These are phyloP conservation scores for Leucoraja erinaceus DNA, from an alignment of 2,113 vertebrate genomes.

Conservation along the genomic window DNA sequence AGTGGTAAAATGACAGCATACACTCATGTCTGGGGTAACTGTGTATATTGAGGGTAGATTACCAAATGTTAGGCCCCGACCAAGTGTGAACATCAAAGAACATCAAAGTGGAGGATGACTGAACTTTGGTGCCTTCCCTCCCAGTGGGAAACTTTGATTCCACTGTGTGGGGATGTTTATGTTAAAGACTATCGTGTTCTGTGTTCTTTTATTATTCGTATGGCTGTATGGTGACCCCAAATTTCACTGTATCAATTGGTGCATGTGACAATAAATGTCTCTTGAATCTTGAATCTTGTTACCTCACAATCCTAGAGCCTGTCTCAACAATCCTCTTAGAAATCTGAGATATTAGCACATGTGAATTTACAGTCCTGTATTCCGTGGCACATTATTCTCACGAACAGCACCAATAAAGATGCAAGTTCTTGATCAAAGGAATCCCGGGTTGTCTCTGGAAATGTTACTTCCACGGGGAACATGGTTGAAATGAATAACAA, in stretches of 20 bases:
- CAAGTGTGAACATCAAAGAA: too few species aligned
- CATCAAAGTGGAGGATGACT: too few species aligned
- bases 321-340: neutral
- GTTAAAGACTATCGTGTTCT: too few species aligned
- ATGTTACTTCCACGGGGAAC: neutral
- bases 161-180: too few species aligned
- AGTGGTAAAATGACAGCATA: neutral
- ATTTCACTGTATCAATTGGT: too few species aligned
- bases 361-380: neutral
- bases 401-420: slow-evolving; percentile 60
- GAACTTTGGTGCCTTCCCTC: too few species aligned
- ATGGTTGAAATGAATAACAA: neutral
- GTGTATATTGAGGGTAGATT: neutral
- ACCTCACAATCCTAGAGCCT: neutral
- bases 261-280: too few species aligned
- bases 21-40: neutral
- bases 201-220: too few species aligned
- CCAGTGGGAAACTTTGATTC: too few species aligned
- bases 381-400: neutral
- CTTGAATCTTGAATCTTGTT: too few species aligned
- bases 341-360: neutral
- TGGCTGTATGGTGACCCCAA: too few species aligned
- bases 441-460: neutral
- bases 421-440: slow-evolving; percentile 75
- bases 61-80: neutral